These are phyloP conservation scores for Astropecten irregularis DNA, from an alignment of 53 echinoderm and acorn worm species.

Conservation along the genomic window DNA sequence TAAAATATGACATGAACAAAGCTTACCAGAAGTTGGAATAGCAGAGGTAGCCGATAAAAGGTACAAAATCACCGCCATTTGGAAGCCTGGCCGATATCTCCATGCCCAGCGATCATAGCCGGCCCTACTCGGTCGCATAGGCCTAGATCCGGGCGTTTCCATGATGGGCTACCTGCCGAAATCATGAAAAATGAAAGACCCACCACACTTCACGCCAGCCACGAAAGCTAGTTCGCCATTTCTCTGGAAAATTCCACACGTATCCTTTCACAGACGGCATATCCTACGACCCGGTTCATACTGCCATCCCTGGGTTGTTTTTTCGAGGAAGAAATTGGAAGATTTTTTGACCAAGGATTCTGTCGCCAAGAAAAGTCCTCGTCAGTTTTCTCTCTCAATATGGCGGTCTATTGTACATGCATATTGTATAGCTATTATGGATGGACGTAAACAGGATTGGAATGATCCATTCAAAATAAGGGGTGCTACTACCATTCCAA, in stretches of 20 bases:
- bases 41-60: constrained; percentile 8
- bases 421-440: constrained; percentile 23
- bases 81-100: constrained; percentile 3
- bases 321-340: neutral
- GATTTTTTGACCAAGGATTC: neutral
- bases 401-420: constrained; percentile 42
- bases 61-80: neutral
- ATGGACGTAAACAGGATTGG: constrained; percentile 51
- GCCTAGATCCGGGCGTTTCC: constrained; percentile 27
- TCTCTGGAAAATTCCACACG: neutral
- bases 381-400: too few relatives aligned
- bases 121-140: neutral
- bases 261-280: neutral
- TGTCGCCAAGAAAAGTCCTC: too few relatives aligned
- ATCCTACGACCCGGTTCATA: neutral
- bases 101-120: constrained; percentile 19
- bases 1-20: too few relatives aligned
- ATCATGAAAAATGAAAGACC: neutral
- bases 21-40: constrained; percentile 13
- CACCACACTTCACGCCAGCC: neutral
- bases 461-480: constrained; percentile 25
- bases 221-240: neutral
- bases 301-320: neutral
- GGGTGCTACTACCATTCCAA: neutral
- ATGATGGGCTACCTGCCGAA: neutral